A percentile compares a stretch with the other conserved stretches of the same genome.
These are phyloP conservation scores for Bacillus rossius DNA, from an alignment of 1,140 invertebrate species.

Conservation along the genomic window DNA sequence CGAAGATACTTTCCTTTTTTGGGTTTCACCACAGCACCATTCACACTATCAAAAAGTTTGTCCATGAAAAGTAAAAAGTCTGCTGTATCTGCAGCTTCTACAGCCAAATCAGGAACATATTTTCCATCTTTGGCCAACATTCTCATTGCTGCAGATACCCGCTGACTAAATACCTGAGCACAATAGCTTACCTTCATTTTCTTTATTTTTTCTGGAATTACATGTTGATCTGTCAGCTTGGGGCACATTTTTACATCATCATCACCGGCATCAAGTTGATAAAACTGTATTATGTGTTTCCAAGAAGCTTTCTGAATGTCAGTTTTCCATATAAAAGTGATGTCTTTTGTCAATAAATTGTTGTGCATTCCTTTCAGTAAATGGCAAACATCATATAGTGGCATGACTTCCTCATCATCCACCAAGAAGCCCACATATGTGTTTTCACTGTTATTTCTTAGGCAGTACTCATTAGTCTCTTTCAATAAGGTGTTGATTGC, in stretches of 20 bases:
- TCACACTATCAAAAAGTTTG: neutral
- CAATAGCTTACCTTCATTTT: slow-evolving; percentile 6
- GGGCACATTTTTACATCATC: slow-evolving; percentile 1
- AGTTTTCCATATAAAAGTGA: no score
- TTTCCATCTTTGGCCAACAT: neutral
- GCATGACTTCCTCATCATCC: no score
- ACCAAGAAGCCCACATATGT: no score
- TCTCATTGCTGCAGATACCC: slow-evolving; percentile 3
- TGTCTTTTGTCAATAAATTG: no score
- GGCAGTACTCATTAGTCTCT: no score
- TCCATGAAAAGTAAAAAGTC: neutral
- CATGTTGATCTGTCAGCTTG: neutral
- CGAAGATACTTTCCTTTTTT: neutral
- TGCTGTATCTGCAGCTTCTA: neutral
- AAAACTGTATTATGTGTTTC: slow-evolving; percentile 1
- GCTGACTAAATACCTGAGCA: neutral
- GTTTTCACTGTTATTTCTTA: no score
- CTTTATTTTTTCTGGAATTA: slow-evolving; percentile 3
- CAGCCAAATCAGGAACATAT: neutral
- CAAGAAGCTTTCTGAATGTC: neutral
- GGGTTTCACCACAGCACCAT: neutral
- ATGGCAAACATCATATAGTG: no score
- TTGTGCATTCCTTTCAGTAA: no score
- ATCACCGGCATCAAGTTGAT: neutral
- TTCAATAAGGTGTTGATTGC: no score